These are phyloP conservation scores for Acutogordius australiensis DNA, from an alignment of 2,888 invertebrate genomes.

Conservation along the genomic window DNA sequence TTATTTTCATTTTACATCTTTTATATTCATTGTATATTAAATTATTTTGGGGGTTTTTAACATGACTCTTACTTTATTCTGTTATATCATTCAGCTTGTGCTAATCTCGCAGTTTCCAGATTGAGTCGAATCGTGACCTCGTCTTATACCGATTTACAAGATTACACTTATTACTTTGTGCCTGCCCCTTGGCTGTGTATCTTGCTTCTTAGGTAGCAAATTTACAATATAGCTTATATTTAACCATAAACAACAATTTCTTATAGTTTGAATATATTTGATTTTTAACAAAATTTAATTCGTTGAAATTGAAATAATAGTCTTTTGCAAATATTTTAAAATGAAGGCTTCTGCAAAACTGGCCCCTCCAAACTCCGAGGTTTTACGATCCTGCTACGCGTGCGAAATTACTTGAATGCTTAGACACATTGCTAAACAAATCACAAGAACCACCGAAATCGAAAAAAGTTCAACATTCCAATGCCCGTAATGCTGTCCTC, in stretches of 20 bases:
- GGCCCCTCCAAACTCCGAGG: constrained; percentile 56
- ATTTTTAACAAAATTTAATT: too few species aligned
- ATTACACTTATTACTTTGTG: constrained; percentile 98
- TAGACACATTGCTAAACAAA: constrained; percentile 89
- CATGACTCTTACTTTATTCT: too few species aligned
- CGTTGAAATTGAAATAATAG: too few species aligned
- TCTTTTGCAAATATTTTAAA: too few species aligned
- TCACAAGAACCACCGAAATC: constrained; percentile 67
- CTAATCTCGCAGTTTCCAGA: constrained; percentile 79
- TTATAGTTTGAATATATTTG: too few species aligned
- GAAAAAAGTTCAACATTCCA: constrained; percentile 98
- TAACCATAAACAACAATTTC: too few species aligned
- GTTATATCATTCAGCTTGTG: constrained; percentile 38
- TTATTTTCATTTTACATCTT: too few species aligned
- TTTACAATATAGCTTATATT: too few species aligned
- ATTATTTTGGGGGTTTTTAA: too few species aligned
- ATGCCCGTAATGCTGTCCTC: constrained; percentile 93
- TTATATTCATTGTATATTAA: too few species aligned
- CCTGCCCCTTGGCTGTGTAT: constrained; percentile 99
- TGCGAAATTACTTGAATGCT: constrained; percentile 73
- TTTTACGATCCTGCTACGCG: constrained; percentile 79
- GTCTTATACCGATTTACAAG: constrained; percentile 91
- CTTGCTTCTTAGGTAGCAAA: constrained; percentile 49
- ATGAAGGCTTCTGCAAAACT: constrained; percentile 83
- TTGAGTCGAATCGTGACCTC: constrained; percentile 89